These are phyloP conservation scores for Cheilosia scutellata DNA, from an alignment of 2,888 invertebrate species.

Conservation along the genomic window DNA sequence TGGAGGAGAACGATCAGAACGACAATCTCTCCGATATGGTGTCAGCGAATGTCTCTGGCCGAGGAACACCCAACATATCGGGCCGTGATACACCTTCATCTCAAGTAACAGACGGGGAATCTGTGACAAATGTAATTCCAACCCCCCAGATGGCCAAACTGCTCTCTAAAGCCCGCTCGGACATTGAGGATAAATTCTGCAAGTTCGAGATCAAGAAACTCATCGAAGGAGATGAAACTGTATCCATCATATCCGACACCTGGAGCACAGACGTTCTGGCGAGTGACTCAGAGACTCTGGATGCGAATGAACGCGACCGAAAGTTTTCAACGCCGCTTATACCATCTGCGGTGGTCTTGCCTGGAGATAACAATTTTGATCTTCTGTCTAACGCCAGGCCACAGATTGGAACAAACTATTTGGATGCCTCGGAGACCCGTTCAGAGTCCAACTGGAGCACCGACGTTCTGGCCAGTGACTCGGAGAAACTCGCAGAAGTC, in stretches of 20 bases:
- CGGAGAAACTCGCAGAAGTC: constrained; percentile 94
- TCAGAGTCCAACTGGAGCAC: constrained; percentile 99
- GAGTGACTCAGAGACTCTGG: constrained; percentile 97
- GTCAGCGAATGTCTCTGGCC: constrained; percentile 95
- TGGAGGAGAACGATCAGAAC: constrained; percentile 94
- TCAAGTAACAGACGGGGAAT: constrained; percentile 93
- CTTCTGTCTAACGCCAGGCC: constrained; percentile 79
- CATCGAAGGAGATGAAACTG: constrained; percentile 94
- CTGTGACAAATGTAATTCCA: constrained; percentile 85
- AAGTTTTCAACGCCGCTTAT: constrained; percentile 84
- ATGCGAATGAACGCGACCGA: constrained; percentile 88
- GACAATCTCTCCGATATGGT: constrained; percentile 99
- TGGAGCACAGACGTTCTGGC: constrained; percentile 99
- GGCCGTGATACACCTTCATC: constrained; percentile 98
- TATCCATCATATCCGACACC: constrained; percentile 98
- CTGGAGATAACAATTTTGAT: constrained; percentile 84
- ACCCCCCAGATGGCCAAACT: constrained; percentile 87
- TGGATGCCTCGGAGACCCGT: constrained; percentile 95
- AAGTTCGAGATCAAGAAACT: constrained; percentile 97
- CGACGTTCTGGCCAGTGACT: constrained; percentile 96
- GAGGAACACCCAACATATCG: constrained; percentile 97
- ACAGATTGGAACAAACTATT: constrained; percentile 82
- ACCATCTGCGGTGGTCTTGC: constrained; percentile 84
- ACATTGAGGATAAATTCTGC: constrained; percentile 99
- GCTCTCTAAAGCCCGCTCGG: constrained; percentile 93